Conservation (phyloP, 2,888 invertebrate genomes). For the Trichogramma evanescens region DNA sequence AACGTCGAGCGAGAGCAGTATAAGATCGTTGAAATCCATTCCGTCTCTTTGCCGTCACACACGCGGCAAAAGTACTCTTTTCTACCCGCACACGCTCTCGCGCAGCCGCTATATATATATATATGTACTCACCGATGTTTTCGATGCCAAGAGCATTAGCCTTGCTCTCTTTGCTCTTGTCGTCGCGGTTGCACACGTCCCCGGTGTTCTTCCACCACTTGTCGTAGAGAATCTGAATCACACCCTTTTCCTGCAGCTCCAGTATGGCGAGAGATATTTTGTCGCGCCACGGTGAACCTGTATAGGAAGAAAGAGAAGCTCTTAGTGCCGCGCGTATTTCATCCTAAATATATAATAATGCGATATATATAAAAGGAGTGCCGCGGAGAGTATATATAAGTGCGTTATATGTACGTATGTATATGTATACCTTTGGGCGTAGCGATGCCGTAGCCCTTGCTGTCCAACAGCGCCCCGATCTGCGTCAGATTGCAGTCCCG, state of each 20-base stretch:
- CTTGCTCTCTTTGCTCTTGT: constrained; percentile 83
- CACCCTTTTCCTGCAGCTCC: constrained; percentile 90
- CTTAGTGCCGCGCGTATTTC: not conserved
- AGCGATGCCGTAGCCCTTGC: constrained; percentile 92
- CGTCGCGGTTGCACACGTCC: constrained; percentile 80
- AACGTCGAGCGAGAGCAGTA: not conserved
- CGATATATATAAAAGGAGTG: too few species aligned
- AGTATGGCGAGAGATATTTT: constrained; percentile 90
- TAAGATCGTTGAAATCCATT: not conserved
- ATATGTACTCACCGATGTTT: constrained; percentile 74
- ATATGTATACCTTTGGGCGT: constrained; percentile 73
- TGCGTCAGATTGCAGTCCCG: constrained; percentile 95
- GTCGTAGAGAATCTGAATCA: constrained; percentile 86
- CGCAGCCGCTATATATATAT: not conserved
- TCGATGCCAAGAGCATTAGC: constrained; percentile 88
- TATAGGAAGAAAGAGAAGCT: not conserved
- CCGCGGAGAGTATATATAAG: not conserved
- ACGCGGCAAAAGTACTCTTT: too few species aligned
- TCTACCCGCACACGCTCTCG: not conserved
- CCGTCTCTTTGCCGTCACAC: too few species aligned
- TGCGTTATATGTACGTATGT: not conserved
- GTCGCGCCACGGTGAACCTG: constrained; percentile 89
- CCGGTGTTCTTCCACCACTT: constrained; percentile 99
- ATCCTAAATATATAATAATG: too few species aligned
- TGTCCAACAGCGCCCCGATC: constrained; percentile 80